A percentile compares a stretch with the other conserved stretches of the same genome.
Conservation (phyloP, 2,797 vertebrate species). For the Clarias pachynema region DNA sequence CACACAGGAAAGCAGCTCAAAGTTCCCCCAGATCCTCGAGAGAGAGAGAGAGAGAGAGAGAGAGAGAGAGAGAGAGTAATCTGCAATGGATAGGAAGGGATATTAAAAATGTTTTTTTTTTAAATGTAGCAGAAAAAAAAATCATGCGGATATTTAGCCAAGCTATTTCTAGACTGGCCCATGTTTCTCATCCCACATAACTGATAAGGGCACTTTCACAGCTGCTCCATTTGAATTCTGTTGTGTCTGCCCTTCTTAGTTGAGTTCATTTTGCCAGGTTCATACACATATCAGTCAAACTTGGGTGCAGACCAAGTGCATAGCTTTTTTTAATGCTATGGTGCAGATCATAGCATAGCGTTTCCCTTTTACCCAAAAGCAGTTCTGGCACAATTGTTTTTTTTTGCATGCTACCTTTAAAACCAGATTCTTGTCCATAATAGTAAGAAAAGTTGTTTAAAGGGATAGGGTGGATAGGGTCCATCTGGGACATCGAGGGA, state of each 20-base stretch:
- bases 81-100: not conserved
- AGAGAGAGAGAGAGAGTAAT: not conserved
- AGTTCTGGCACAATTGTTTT: not conserved
- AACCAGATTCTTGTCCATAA: not conserved
- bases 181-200: not conserved
- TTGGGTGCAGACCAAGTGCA: not conserved
- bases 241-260: not conserved
- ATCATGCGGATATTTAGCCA: conserved; percentile 42
- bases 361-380: not conserved
- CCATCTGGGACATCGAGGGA: no score
- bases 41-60: not conserved
- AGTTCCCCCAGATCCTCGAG: conserved; percentile 3
- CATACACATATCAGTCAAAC: not conserved
- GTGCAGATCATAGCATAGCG: not conserved
- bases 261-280: not conserved
- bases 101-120: not conserved
- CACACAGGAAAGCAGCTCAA: conserved; percentile 28
- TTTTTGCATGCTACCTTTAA: not conserved
- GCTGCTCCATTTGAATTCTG: not conserved
- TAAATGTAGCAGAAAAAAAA: conserved; percentile 21
- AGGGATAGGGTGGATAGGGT: no score
- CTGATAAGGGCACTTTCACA: not conserved
- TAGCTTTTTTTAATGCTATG: no score
- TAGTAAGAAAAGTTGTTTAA: not conserved
- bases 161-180: not conserved